These are phyloP conservation scores for Acanthoscelides obtectus DNA, from an alignment of 2,888 invertebrate species.

Conservation along the genomic window DNA sequence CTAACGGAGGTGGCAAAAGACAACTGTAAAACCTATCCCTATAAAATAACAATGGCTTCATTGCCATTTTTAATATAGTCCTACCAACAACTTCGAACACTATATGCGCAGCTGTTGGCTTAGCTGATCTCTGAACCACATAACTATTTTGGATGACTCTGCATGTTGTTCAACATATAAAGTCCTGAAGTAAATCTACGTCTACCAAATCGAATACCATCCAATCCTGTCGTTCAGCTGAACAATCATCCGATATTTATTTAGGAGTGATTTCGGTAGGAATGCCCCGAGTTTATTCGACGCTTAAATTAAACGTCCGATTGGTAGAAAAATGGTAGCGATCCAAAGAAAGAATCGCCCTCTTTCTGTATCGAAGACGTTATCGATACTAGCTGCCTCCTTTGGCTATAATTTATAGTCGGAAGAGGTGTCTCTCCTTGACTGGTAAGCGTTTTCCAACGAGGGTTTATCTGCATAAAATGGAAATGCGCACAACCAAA, in stretches of 20 bases:
- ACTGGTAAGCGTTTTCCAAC: not conserved
- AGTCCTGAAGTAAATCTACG: too few relatives aligned
- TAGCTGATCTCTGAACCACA: too few relatives aligned
- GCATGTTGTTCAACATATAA: too few relatives aligned
- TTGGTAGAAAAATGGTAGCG: conserved; percentile 7
- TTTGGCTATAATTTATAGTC: not conserved
- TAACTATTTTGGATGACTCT: too few relatives aligned
- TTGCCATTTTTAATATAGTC: too few relatives aligned
- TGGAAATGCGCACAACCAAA: not conserved
- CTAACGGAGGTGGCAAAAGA: too few relatives aligned
- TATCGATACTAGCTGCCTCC: conserved; percentile 7
- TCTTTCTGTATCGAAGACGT: conserved; percentile 9
- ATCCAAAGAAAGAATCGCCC: conserved; percentile 4
- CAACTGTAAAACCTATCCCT: too few relatives aligned
- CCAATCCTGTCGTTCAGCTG: not conserved
- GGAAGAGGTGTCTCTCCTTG: not conserved
- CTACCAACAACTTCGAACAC: too few relatives aligned
- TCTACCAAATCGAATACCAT: not conserved
- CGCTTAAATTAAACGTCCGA: conserved; percentile 12
- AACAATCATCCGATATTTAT: not conserved
- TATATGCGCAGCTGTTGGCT: too few relatives aligned
- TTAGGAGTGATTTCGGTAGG: not conserved
- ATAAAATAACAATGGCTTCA: too few relatives aligned
- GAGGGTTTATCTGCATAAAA: not conserved
- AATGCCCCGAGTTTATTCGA: conserved; percentile 2